Percentiles rank a stretch among this genome's conserved stretches.
Conservation (phyloP, 2,888 invertebrate species). For the Netelia fuscicornis region DNA sequence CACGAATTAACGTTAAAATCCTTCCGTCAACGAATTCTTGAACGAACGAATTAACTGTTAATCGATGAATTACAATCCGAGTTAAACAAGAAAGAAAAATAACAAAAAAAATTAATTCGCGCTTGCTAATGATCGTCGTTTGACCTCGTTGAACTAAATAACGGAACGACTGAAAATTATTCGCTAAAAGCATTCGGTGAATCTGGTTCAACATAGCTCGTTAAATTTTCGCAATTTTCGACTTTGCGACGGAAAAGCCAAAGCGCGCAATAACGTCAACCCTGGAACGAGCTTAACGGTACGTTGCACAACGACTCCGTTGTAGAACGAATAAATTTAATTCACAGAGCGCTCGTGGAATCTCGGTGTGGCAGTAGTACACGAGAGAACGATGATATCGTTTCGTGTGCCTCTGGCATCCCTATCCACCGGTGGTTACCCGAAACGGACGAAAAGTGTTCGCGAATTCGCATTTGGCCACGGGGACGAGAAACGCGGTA, state of each 20-base stretch:
- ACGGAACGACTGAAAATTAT: conserved; percentile 10
- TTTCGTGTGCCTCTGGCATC: conserved; percentile 2
- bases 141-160: background rate
- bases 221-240: conserved; percentile 52
- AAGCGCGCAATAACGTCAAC: conserved; percentile 47
- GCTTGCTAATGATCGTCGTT: background rate
- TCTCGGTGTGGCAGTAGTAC: conserved; percentile 49
- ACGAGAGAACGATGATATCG: conserved; percentile 68
- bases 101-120: background rate
- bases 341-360: conserved; percentile 61
- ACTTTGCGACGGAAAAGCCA: conserved; percentile 47
- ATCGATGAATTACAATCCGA: background rate
- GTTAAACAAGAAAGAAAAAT: background rate
- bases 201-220: conserved; percentile 1
- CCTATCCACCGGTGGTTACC: background rate
- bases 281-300: conserved; percentile 59
- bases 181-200: background rate
- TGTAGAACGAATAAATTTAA: conserved; percentile 69
- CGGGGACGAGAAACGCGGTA: conserved; percentile 25
- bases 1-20: background rate
- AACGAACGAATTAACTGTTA: background rate
- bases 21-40: background rate
- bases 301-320: conserved; percentile 54
- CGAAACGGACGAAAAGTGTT: conserved; percentile 38
- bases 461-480: conserved; percentile 19